Evolutionary conservation across 37 sponge, comb jelly and placozoan genomes (phyloP), one percentile per base, ranked within the genome.

Genomic region (Dysidea cf. avara): DNA sequence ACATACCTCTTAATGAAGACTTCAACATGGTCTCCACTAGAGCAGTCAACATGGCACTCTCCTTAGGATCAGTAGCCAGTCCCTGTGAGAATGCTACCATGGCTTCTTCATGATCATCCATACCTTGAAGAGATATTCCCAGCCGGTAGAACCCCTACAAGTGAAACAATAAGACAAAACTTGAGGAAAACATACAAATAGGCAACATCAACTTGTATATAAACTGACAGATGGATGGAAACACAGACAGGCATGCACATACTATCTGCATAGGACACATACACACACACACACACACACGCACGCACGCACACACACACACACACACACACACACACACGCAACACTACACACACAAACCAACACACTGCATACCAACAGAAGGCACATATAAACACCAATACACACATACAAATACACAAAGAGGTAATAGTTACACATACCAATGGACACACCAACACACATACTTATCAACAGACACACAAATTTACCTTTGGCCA

Each of bases 51-150:
- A 87, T 72, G 2, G 86, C 78, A 0, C 50, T 71, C 36, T 85
- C 83, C 51, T 83, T 82, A 24, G 93, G 75, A 39, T 98, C 99
- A 12, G 74, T 31, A 0, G 84, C 76, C 58, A 98, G 75, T 3
- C 96, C 96, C 56, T 89, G 79, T 14, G 96, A 82, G 48, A 90
- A 89, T 16, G 93, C 70, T 2, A 80, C 78, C 55, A 98, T 74
- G 25, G 93, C 93, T 4, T 86, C 90, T 47, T 78, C 83, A 47
- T 74, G 60, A 34, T 53, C 38, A 49, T 86, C 78, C 69, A 89
- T 48, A 21, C 82, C 76, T 46, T 88, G 93, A 30, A 75, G 63
- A 37, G 99, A 96, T 36, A 92, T 62, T 13, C 96, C 99, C 46
- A 86, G 76, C 17, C 99, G 74, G 56, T 90, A 92, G 82, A 76